phyloP scores from a whole-genome alignment of 2,888 invertebrate species.

The Argyresthia albistria region DNA sequence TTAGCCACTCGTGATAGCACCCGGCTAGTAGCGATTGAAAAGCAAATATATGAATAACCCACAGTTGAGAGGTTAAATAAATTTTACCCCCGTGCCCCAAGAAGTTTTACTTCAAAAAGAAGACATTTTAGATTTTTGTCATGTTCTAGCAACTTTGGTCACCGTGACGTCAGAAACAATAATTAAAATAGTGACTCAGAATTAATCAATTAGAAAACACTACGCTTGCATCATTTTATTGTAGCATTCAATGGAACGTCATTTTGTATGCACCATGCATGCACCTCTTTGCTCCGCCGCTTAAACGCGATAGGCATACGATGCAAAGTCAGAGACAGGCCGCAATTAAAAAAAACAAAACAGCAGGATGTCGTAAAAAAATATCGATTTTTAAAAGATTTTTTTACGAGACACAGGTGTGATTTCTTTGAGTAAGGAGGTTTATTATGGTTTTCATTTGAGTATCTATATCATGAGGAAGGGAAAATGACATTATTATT shows the following conservation, averaged over 20 bases:
- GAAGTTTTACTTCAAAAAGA: too few relatives aligned
- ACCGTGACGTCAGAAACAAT: too few relatives aligned
- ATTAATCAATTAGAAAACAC: too few relatives aligned
- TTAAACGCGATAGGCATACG: constrained; percentile 15
- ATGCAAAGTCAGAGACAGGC: constrained; percentile 11
- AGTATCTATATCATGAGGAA: background rate
- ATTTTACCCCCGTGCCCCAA: too few relatives aligned
- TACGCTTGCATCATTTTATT: background rate
- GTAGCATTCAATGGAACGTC: background rate
- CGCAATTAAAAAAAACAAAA: constrained; percentile 22
- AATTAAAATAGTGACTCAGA: too few relatives aligned
- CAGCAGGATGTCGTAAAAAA: constrained; percentile 3
- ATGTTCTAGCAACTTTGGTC: too few relatives aligned
- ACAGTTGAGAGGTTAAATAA: too few relatives aligned
- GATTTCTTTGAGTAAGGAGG: background rate
- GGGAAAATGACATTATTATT: too few relatives aligned
- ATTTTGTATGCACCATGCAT: background rate
- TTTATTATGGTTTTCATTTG: background rate
- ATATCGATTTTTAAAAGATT: constrained; percentile 3
- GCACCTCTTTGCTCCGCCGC: constrained; percentile 17
- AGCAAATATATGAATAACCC: too few relatives aligned
- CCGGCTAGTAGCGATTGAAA: too few relatives aligned
- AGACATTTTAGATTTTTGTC: too few relatives aligned
- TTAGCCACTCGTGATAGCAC: too few relatives aligned
- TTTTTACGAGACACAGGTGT: background rate